A percentile compares a stretch with the other conserved stretches of the same genome.
These are phyloP conservation scores for Pyrrhosoma nymphula DNA, from an alignment of 2,888 invertebrate species.

Conservation along the genomic window DNA sequence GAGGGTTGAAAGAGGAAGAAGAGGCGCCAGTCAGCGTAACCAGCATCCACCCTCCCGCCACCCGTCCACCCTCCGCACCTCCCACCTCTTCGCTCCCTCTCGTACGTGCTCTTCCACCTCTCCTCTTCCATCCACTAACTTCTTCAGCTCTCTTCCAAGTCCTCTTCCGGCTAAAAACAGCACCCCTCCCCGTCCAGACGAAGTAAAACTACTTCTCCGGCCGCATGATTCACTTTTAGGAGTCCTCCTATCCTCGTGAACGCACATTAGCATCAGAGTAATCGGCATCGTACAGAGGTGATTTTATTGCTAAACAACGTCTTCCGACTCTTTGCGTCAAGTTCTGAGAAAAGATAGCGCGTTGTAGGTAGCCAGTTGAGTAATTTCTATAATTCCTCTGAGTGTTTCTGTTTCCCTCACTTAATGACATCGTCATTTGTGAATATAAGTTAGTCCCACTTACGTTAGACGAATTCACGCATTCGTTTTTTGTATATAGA, in stretches of 20 bases:
- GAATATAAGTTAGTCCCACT: too few species aligned
- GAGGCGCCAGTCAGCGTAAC: not conserved
- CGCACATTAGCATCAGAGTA: not conserved
- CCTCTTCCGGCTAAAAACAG: not conserved
- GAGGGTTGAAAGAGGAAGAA: constrained; percentile 16
- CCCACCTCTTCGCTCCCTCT: not conserved
- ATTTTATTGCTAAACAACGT: not conserved
- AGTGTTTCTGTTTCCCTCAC: too few species aligned
- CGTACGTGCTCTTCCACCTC: not conserved
- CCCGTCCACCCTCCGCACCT: not conserved
- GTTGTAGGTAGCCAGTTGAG: too few species aligned
- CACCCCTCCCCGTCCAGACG: not conserved
- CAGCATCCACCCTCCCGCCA: not conserved
- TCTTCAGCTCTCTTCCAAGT: not conserved
- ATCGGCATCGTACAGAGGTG: not conserved
- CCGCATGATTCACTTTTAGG: not conserved
- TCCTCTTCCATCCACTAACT: not conserved
- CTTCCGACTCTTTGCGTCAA: not conserved
- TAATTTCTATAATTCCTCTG: too few species aligned
- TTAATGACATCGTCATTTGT: too few species aligned
- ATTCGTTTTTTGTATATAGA: too few species aligned
- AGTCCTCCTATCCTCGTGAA: not conserved
- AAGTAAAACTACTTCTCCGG: not conserved
- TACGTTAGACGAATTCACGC: too few species aligned
- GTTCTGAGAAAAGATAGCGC: not conserved